phyloP scores from a whole-genome alignment of 2,113 vertebrate species.

The Anguilla rostrata region DNA sequence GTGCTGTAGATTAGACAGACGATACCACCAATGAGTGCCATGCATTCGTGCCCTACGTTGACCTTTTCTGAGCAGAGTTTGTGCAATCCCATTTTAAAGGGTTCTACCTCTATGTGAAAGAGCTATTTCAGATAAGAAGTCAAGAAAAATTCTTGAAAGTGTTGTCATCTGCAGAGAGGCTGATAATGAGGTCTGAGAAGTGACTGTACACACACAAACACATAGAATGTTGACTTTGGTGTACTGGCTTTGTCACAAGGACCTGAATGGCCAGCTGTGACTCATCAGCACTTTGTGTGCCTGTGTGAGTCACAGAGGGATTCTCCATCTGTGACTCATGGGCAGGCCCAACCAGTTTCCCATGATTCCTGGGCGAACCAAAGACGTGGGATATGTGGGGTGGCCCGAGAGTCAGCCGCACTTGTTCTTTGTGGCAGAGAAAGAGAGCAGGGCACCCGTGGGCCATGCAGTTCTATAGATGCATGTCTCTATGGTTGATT shows the following conservation, averaged over 20 bases:
- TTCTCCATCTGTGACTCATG: conserved; percentile 31
- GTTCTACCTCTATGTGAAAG: neutral
- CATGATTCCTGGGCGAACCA: conserved; percentile 9
- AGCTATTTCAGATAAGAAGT: neutral
- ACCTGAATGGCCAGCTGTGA: conserved; percentile 20
- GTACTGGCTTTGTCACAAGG: neutral
- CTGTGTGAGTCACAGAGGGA: conserved; percentile 19
- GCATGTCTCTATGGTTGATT: neutral
- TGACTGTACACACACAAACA: neutral
- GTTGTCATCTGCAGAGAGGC: neutral
- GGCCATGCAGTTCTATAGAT: neutral
- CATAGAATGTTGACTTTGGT: conserved; percentile 5
- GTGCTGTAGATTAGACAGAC: too few species aligned
- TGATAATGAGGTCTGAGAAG: neutral
- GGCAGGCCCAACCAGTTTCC: conserved; percentile 22
- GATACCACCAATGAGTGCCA: neutral
- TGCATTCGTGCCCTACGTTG: neutral
- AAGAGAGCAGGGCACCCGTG: too few species aligned
- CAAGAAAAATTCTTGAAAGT: neutral
- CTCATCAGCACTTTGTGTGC: neutral
- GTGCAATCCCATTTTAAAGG: neutral
- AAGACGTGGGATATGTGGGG: neutral
- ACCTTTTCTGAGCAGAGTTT: neutral
- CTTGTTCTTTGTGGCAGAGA: neutral
- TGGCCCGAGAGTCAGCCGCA: neutral